phyloP scores from a whole-genome alignment of 1,140 invertebrate genomes.

The Xylocopa sonorina region DNA sequence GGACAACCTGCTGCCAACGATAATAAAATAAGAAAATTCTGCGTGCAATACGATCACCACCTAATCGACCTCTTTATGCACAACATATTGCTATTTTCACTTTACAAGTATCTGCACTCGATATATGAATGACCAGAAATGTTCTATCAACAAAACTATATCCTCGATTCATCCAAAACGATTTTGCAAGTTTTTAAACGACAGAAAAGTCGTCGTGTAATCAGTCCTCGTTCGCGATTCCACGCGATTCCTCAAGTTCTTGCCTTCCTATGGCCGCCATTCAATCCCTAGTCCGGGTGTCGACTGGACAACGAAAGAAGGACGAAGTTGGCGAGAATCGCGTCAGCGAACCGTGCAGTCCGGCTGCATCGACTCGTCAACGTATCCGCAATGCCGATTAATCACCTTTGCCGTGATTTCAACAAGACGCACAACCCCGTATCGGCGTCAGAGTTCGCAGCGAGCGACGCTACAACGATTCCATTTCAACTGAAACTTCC shows the following conservation, averaged over 20 bases:
- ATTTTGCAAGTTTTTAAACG: neutral
- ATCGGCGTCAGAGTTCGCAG: conserved; percentile 24
- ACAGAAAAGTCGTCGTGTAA: neutral
- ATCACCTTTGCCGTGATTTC: conserved; percentile 60
- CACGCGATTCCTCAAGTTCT: neutral
- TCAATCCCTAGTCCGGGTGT: neutral
- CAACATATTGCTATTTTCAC: too few relatives aligned
- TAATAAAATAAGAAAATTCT: neutral
- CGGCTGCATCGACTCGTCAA: conserved; percentile 59
- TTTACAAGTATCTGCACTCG: too few relatives aligned
- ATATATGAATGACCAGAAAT: too few relatives aligned
- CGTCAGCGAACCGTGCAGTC: conserved; percentile 40
- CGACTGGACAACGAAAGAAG: conserved; percentile 8
- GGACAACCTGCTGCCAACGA: neutral
- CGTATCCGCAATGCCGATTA: conserved; percentile 60
- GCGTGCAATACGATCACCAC: neutral
- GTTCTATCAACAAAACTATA: too few relatives aligned
- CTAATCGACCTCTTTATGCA: too few relatives aligned
- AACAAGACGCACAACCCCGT: conserved; percentile 40
- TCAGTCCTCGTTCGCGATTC: conserved; percentile 45
- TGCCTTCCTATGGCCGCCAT: conserved; percentile 1
- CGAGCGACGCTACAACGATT: conserved; percentile 18
- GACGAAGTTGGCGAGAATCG: conserved; percentile 24
- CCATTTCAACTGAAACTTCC: conserved; percentile 13
- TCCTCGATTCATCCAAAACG: too few relatives aligned